Evolutionary conservation across 2,113 vertebrate species (phyloP), one percentile per base, ranked within the genome.

Genomic region (Sylvilagus bachmani): DNA sequence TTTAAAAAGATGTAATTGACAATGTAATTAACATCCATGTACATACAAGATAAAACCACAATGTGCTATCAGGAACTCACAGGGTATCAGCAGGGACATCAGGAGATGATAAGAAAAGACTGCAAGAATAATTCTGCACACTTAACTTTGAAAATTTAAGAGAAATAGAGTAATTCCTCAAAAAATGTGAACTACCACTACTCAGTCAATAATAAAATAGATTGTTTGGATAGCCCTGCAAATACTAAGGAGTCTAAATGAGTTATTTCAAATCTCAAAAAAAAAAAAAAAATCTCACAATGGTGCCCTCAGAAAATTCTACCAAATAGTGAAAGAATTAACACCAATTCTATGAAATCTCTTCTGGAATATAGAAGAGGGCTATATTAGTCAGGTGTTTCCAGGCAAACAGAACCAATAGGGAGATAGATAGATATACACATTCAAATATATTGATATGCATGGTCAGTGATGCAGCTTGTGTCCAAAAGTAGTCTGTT

Each of bases 91-190:
- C 11, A 64, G 24, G 69, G 64, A 79, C 16, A 62, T 53, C 17
- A 53, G 55, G 77, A 13, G 44, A 11, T 38, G 31, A 44, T 29
- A 21, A 27, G 38, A 80, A 58, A 74, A 62, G 11, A 66, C 22
- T 33, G 13, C 17, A 13, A 4, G 25, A 64, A 80, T 21, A 90
- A 29, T 11, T 64, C 5, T 64, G 31, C 10, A 75, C 36, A 33
- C 19, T 5, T 58, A 85, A 79, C 58, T 51, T 49, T 67, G 49
- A 61, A 3, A 36, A 27, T 69, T 44, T 38, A 86, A 13, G 51
- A 74, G 25, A 95, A 92, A 85, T 69, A n/a, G 61, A 85, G 8
- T 10, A 86, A 61, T 80, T 80, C 19, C 13, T 95, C 53, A 33
- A 84, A 67, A 33, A 44, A 7, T 25, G 74, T 22, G 78, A 89